Evolutionary conservation across 1,140 invertebrate genomes (phyloP).

Genomic region (Notospermus geniculatus): DNA sequence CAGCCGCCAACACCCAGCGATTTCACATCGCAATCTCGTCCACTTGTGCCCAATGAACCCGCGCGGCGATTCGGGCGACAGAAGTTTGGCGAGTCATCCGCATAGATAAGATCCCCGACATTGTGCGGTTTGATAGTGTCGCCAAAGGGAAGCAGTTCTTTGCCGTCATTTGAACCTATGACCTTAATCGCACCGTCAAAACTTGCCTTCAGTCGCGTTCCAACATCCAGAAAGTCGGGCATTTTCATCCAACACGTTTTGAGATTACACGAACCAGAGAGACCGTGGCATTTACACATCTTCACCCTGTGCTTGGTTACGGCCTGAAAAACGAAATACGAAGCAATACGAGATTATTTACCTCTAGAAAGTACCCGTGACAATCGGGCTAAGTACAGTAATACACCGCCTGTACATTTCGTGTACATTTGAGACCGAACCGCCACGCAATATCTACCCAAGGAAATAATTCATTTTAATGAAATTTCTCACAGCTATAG

Average conservation of each 20-base stretch:
- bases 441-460: too few relatives aligned
- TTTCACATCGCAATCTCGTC: constrained; percentile 52
- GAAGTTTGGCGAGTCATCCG: constrained; percentile 87
- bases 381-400: too few relatives aligned
- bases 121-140: constrained; percentile 68
- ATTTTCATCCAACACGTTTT: constrained; percentile 92
- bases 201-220: constrained; percentile 74
- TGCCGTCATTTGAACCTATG: constrained; percentile 52
- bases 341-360: too few relatives aligned
- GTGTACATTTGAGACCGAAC: too few relatives aligned
- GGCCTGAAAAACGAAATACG: constrained; percentile 30
- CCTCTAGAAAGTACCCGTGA: too few relatives aligned
- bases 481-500: too few relatives aligned
- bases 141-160: constrained; percentile 35
- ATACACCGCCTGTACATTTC: too few relatives aligned
- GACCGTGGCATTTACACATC: constrained; percentile 90
- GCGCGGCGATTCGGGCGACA: constrained; percentile 62
- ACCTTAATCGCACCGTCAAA: constrained; percentile 79
- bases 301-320: constrained; percentile 40
- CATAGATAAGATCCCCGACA: constrained; percentile 82
- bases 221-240: constrained; percentile 78
- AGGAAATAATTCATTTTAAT: too few relatives aligned
- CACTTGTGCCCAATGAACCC: constrained; percentile 41
- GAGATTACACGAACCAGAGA: constrained; percentile 91
- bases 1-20: constrained; percentile 55